Base-by-base conservation (phyloP, 2,888 invertebrate genomes). In the Ypsolopha sequella region DNA sequence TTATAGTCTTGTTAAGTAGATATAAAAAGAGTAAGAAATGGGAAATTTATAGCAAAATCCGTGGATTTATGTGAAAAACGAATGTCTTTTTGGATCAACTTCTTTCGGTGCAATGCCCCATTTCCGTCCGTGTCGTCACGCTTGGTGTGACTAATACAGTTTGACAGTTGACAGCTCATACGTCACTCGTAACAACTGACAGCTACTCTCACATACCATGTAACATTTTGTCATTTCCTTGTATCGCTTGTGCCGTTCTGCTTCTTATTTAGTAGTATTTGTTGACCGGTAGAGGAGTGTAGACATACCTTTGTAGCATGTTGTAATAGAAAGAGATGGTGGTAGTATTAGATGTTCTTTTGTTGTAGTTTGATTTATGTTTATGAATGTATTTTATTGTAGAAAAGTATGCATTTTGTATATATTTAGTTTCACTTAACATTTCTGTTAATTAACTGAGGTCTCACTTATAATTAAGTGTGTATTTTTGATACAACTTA, bases 141-240 rank as follows among this genome's bases (percentile, higher is more conserved):
- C 24, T 24, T 24, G 24, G 24, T 14, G 46, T 33, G 45, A 35
- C 13, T 36, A 14, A 36, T 36, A 43, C 43, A 39, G 39, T 41
- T 48, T 36, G 11, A 48, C 38, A 44, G 35, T 33, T 41, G 24
- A n/a, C 41, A 41, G 9, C 11, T 48, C 36, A 7, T 14, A 33
- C 33, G 39, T 41, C 35, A 46, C 41, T 51, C 43, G 43, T 48
- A 24, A 36, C 41, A 41, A 44, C 35, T 46, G 36, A 39, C 44
- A 48, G 41, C 41, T 48, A 13, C 11, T 48, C 43, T 41, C 53
- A 53, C 38, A 46, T 48, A 45, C 45, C 41, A 45, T 24, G 6
- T 45, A 45, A 45, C 45, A 45, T 24, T 24, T 45, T 41, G 7
- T 13, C 13, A 11, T 7, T 36, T 38, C 6, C 39, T 43, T 43